Percentiles rank a stretch among this genome's conserved stretches.
Evolutionary conservation across 2,888 invertebrate species (phyloP).

Genomic region (Salticus scenicus): DNA sequence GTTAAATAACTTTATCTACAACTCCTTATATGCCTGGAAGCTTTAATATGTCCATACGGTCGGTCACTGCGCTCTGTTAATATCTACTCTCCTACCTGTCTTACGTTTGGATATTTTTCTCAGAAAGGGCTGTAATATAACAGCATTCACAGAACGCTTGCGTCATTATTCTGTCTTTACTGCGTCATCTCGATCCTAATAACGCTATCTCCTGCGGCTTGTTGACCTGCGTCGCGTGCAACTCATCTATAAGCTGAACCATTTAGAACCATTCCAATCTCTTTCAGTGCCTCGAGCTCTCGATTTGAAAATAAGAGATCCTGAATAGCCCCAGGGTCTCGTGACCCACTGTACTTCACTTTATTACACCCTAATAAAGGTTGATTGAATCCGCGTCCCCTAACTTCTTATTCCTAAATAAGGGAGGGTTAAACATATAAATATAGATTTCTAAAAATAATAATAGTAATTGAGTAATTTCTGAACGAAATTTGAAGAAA

Average conservation of each 20-base stretch:
- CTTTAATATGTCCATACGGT: background rate
- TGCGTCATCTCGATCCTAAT: conserved; percentile 63
- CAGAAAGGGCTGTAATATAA: background rate
- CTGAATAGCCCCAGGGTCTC: background rate
- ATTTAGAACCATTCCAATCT: conserved; percentile 37
- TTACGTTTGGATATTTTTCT: background rate
- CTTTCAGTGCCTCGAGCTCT: conserved; percentile 17
- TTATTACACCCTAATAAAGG: background rate
- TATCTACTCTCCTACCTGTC: background rate
- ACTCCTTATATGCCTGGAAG: background rate
- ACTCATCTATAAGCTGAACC: conserved; percentile 37
- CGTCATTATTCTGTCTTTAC: conserved; percentile 42
- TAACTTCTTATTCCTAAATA: too few species aligned
- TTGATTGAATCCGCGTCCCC: too few species aligned
- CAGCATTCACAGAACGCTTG: conserved; percentile 4
- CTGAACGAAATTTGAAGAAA: too few species aligned
- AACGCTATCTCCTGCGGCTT: conserved; percentile 60
- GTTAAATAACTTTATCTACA: too few species aligned
- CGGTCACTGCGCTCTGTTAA: background rate
- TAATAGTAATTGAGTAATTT: too few species aligned
- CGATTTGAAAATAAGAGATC: conserved; percentile 16
- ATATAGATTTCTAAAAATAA: too few species aligned
- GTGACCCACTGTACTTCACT: background rate
- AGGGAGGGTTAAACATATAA: too few species aligned
- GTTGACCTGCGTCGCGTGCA: conserved; percentile 61